Conservation (phyloP, 1,140 invertebrate species). For the Bombus terrestris region DNA sequence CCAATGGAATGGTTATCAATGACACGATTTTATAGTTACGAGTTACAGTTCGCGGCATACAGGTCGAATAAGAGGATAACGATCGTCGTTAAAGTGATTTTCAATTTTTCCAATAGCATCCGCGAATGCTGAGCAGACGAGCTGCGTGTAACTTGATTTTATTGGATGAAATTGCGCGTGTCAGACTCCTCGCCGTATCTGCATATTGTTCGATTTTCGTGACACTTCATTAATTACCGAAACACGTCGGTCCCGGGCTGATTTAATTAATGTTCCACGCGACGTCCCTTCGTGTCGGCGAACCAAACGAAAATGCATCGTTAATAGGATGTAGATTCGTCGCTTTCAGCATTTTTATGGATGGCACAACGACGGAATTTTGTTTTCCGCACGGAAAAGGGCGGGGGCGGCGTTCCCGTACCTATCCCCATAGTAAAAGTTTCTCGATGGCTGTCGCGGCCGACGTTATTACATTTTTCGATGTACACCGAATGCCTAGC, state of each 20-base stretch:
- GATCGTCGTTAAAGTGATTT: conserved; percentile 53
- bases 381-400: neutral
- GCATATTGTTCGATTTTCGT: conserved; percentile 62
- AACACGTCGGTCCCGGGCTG: conserved; percentile 53
- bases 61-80: conserved; percentile 24
- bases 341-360: conserved; percentile 41
- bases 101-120: conserved; percentile 56
- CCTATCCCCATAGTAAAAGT: neutral
- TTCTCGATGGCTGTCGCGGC: neutral
- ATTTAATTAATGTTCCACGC: conserved; percentile 63
- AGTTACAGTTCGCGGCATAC: conserved; percentile 11
- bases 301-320: conserved; percentile 41
- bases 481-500: conserved; percentile 1
- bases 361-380: neutral
- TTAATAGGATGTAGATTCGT: conserved; percentile 52
- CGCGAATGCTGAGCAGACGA: neutral
- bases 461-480: conserved; percentile 20
- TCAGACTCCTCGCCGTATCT: conserved; percentile 15
- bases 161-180: conserved; percentile 34
- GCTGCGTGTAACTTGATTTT: conserved; percentile 51
- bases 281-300: conserved; percentile 18
- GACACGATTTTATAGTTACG: neutral
- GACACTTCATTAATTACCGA: conserved; percentile 68
- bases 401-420: too few species aligned
- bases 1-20: neutral